Conservation (phyloP, 1,140 invertebrate genomes). For the Nasonia longicornis region DNA sequence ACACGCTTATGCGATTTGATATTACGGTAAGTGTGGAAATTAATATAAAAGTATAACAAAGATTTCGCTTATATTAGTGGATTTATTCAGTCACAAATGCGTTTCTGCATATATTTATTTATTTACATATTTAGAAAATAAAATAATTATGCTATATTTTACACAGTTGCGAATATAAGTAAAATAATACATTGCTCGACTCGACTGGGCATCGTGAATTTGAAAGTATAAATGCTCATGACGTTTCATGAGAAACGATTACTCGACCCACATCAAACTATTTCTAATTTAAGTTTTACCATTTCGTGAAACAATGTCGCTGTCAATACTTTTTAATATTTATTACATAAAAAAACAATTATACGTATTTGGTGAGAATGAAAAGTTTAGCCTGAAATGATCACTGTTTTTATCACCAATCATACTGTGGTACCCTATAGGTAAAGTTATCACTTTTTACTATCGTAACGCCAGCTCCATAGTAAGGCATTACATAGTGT, state of each 20-base stretch:
- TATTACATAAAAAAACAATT: background rate
- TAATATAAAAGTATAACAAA: background rate
- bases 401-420: constrained; percentile 70
- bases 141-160: constrained; percentile 14
- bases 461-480: constrained; percentile 86
- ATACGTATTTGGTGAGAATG: background rate
- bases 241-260: background rate
- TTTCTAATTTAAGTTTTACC: background rate
- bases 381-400: constrained; percentile 11
- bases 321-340: background rate
- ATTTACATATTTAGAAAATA: constrained; percentile 28
- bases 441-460: constrained; percentile 88
- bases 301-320: background rate
- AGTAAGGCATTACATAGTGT: constrained; percentile 95
- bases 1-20: too few relatives aligned
- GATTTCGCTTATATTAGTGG: background rate
- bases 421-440: constrained; percentile 83
- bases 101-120: constrained; percentile 6
- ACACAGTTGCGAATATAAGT: constrained; percentile 6
- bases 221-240: constrained; percentile 6
- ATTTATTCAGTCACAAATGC: constrained; percentile 41
- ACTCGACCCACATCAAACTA: background rate
- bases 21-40: too few relatives aligned
- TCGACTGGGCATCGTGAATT: background rate
- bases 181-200: constrained; percentile 15